phyloP scores from a whole-genome alignment of 2,888 invertebrate genomes.

The Galerucella calmariensis region DNA sequence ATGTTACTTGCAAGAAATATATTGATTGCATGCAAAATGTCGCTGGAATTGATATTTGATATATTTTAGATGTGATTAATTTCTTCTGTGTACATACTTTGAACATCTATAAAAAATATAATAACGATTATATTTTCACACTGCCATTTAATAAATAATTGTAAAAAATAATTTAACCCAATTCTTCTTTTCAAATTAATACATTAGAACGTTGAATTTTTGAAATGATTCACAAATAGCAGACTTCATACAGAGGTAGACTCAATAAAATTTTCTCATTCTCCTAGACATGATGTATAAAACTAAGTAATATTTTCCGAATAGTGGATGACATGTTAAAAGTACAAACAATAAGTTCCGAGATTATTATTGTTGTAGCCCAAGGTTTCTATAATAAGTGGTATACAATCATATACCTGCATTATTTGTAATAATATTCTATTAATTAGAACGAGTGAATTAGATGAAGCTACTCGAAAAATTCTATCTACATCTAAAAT shows the following conservation, averaged over 20 bases:
- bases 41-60: not conserved
- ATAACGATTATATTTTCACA: slow-evolving; percentile 33
- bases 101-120: slow-evolving; percentile 3
- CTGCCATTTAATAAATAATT: slow-evolving; percentile 34
- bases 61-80: slow-evolving; percentile 26
- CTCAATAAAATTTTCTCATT: not conserved
- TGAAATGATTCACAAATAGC: not conserved
- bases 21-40: not conserved
- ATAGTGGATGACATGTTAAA: not conserved
- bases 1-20: too few relatives aligned
- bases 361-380: not conserved
- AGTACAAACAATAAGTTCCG: not conserved
- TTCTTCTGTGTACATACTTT: slow-evolving; percentile 27
- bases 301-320: not conserved
- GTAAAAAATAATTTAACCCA: slow-evolving; percentile 1
- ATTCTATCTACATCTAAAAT: too few relatives aligned
- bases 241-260: not conserved
- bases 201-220: not conserved
- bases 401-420: not conserved
- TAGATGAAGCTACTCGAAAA: too few relatives aligned
- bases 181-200: slow-evolving; percentile 3
- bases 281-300: not conserved
- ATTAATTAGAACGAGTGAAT: not conserved
- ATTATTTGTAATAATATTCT: not conserved
- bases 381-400: not conserved